A percentile compares a stretch with the other conserved stretches of the same genome.
These are phyloP conservation scores for Hipparchia sbordonii DNA, from an alignment of 2,888 invertebrate species.

Conservation along the genomic window DNA sequence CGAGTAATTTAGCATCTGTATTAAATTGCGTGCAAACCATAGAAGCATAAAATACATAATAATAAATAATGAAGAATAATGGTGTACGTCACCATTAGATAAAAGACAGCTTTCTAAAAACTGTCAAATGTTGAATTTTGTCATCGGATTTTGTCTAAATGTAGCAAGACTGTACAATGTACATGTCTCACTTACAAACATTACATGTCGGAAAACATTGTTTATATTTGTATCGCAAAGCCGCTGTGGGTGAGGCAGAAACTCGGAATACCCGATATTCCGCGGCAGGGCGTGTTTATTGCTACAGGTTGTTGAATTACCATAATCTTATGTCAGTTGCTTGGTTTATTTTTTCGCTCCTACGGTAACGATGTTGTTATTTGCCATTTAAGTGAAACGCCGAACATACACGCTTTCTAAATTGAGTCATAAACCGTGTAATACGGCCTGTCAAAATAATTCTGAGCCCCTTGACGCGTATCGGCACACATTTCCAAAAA, in stretches of 20 bases:
- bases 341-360: slow-evolving; percentile 17
- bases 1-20: too few species aligned
- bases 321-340: slow-evolving; percentile 19
- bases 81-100: too few species aligned
- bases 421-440: slow-evolving; percentile 37
- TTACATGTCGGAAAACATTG: neutral
- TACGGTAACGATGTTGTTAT: slow-evolving; percentile 12
- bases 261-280: neutral
- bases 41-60: too few species aligned
- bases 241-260: neutral
- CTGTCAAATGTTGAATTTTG: neutral
- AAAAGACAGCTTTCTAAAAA: too few species aligned
- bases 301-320: slow-evolving; percentile 15
- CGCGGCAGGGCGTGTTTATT: slow-evolving; percentile 1
- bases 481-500: slow-evolving; percentile 34
- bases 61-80: too few species aligned
- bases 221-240: neutral
- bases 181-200: too few species aligned
- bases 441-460: slow-evolving; percentile 34
- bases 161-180: too few species aligned
- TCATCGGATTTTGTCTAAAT: too few species aligned
- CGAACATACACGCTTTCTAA: slow-evolving; percentile 35
- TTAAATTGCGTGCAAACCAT: too few species aligned
- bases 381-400: slow-evolving; percentile 23
- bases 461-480: slow-evolving; percentile 34